Evolutionary conservation across 2,888 invertebrate species (phyloP).

Genomic region (Orchestes rusci): DNA sequence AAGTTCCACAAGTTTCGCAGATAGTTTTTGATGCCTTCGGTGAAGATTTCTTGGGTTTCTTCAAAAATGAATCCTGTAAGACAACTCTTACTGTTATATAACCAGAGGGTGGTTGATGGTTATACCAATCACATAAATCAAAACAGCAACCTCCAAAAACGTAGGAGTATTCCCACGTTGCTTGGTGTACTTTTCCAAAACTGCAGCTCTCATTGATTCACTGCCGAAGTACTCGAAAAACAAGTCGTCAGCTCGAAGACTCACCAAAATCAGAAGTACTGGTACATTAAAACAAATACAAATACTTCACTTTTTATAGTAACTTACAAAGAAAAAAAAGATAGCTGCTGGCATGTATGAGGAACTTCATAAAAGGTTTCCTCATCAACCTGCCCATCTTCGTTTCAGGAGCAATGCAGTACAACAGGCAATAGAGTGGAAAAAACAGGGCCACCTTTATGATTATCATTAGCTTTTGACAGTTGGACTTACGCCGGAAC

Average conservation of each 20-base stretch:
- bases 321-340: slow-evolving; percentile 83
- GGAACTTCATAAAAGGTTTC: slow-evolving; percentile 95
- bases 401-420: slow-evolving; percentile 79
- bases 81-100: too few species aligned
- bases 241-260: slow-evolving; percentile 79
- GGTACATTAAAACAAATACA: slow-evolving; percentile 27
- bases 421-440: slow-evolving; percentile 78
- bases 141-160: slow-evolving; percentile 72
- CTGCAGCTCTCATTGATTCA: slow-evolving; percentile 54
- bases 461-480: slow-evolving; percentile 57
- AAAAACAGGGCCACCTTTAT: slow-evolving; percentile 66
- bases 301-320: too few species aligned
- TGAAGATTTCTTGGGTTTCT: slow-evolving; percentile 85
- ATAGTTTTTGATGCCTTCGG: slow-evolving; percentile 79
- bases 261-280: slow-evolving; percentile 89
- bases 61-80: slow-evolving; percentile 77
- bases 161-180: slow-evolving; percentile 84
- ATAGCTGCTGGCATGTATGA: slow-evolving; percentile 91
- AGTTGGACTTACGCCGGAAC: slow-evolving; percentile 73
- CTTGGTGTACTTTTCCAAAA: slow-evolving; percentile 56
- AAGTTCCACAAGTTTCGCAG: slow-evolving; percentile 94
- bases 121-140: slow-evolving; percentile 77
- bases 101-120: too few species aligned
- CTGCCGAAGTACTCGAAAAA: slow-evolving; percentile 66
- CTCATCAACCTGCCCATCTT: slow-evolving; percentile 74